A percentile compares a stretch with the other conserved stretches of the same genome.
Evolutionary conservation across 2,113 vertebrate species (phyloP).

Genomic region (Cyprinodon brontotheroides): DNA sequence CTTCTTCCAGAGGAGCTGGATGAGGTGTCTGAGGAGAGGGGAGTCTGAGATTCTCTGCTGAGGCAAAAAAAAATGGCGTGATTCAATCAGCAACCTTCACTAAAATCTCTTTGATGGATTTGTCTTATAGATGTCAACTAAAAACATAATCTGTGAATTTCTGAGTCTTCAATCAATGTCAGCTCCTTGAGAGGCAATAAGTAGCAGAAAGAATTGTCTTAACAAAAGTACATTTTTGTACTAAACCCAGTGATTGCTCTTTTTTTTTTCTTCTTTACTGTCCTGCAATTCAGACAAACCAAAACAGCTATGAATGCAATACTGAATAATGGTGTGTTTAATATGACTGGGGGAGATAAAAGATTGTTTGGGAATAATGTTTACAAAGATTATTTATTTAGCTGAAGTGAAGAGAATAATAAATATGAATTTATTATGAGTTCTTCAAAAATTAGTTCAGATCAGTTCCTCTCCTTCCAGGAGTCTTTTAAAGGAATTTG

Average conservation of each 20-base stretch:
- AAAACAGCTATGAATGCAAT: too few species aligned
- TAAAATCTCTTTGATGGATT: too few species aligned
- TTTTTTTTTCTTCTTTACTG: not conserved
- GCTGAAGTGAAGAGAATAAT: constrained; percentile 38
- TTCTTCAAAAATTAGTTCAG: constrained; percentile 43
- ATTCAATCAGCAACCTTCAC: too few species aligned
- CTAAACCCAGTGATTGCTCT: too few species aligned
- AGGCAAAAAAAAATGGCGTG: too few species aligned
- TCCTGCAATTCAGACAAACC: too few species aligned
- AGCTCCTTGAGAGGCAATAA: not conserved
- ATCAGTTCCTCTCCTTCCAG: constrained; percentile 47
- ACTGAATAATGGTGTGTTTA: not conserved
- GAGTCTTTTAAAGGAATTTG: constrained; percentile 47
- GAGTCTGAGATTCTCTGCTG: too few species aligned
- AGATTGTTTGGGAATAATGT: not conserved
- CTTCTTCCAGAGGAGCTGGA: too few species aligned
- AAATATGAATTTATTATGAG: constrained; percentile 55
- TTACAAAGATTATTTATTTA: constrained; percentile 24
- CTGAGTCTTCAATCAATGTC: not conserved
- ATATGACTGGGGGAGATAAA: not conserved
- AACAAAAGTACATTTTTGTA: too few species aligned
- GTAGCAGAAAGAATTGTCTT: too few species aligned
- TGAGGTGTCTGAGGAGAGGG: too few species aligned
- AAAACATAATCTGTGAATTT: not conserved
- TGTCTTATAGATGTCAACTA: too few species aligned